phyloP scores from a whole-genome alignment of 2,888 invertebrate genomes.

The Emmelina monodactyla region DNA sequence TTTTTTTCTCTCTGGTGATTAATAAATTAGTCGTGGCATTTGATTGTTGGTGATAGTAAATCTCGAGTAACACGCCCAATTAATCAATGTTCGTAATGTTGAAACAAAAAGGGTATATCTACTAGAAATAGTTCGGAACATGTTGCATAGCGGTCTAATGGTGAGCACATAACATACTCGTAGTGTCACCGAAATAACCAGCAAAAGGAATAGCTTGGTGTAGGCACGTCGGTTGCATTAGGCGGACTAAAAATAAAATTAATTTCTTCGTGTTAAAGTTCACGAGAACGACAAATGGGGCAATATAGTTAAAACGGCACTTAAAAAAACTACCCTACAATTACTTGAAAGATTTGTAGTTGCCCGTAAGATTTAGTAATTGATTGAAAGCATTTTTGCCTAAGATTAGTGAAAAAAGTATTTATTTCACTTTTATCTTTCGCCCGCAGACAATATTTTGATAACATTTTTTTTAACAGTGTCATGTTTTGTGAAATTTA shows the following conservation, averaged over 20 bases:
- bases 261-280: constrained; percentile 56
- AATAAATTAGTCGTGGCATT: too few relatives aligned
- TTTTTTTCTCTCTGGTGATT: background rate
- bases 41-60: too few relatives aligned
- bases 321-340: too few relatives aligned
- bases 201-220: constrained; percentile 42
- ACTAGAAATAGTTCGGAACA: background rate
- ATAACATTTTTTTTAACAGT: constrained; percentile 40
- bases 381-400: too few relatives aligned
- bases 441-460: constrained; percentile 37
- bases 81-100: background rate
- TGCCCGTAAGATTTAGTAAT: too few relatives aligned
- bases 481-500: constrained; percentile 64
- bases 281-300: constrained; percentile 43
- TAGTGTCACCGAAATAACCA: constrained; percentile 50
- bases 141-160: constrained; percentile 23
- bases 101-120: background rate
- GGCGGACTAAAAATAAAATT: constrained; percentile 51
- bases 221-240: constrained; percentile 43
- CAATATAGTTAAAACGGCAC: too few relatives aligned
- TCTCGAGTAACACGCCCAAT: background rate
- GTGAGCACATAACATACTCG: constrained; percentile 36
- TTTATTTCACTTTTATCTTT: too few relatives aligned
- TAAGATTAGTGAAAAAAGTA: too few relatives aligned
- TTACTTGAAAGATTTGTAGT: too few relatives aligned